Base-by-base conservation (phyloP, 2,888 invertebrate species). In the Eupithecia subfuscata region DNA sequence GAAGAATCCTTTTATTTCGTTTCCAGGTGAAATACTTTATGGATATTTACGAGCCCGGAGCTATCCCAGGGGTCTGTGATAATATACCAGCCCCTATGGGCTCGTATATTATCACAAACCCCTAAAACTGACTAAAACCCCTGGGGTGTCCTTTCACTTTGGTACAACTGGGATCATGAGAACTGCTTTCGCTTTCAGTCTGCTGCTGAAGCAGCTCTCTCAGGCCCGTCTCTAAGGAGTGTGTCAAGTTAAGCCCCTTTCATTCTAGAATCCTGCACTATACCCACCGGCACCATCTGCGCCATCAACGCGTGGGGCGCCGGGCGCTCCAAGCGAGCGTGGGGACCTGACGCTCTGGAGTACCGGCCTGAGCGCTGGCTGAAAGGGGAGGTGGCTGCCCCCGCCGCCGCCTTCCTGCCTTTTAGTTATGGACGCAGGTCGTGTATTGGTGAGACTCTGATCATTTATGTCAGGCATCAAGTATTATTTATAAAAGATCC, bases 311-410 rank as follows among this genome's bases (percentile, higher is more conserved):
- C 74, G 0, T 90, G 88, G 86, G 92, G 89, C 3, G 87, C 90
- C 0, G 91, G 91, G 0, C 83, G 91, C 2, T 90, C 90, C 0
- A 78, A 71, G 2, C 83, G 82, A 0, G 68, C 77, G 22, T 93
- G 92, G 92, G 92, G 92, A 0, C 69, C 82, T 0, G 90, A 91
- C 69, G 91, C 89, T 0, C 73, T 69, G 6, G 76, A 84, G 68
- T 93, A 82, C 82, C 80, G 83, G 0, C 92, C 93, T 0, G 91
- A 92, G 76, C 83, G 93, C 1, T 93, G 93, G 93, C 80, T 90
- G 56, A 79, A 79, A 8, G 71, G 70, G 0, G 81, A 75, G 11
- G 45, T 80, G 0, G 82, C 81, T 72, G 79, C 34, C 71, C 78
- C 85, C 0, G 83, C 84, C 0, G 83, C 84, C 22, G 90, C 92